Evolutionary conservation across 2,113 vertebrate genomes (phyloP).

Genomic region (Tinamus guttatus): DNA sequence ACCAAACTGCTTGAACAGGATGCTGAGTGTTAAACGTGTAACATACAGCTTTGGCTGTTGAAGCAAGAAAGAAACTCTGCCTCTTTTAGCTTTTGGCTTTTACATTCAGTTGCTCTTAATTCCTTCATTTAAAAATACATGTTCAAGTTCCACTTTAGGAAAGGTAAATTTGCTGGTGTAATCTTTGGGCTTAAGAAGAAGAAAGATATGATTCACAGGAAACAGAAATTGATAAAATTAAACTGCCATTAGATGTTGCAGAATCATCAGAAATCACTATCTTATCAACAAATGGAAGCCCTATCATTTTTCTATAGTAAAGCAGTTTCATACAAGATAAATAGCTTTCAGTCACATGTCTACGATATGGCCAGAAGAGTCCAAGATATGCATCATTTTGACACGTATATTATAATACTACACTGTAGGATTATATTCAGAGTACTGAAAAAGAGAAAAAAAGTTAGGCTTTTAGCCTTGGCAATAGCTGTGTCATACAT

Average conservation of each 20-base stretch:
- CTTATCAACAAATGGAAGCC: slow-evolving; percentile 74
- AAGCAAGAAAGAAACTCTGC: neutral
- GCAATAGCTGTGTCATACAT: slow-evolving; percentile 30
- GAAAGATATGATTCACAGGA: slow-evolving; percentile 43
- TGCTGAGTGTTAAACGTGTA: neutral
- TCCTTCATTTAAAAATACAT: neutral
- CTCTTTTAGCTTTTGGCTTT: neutral
- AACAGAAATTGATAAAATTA: slow-evolving; percentile 68
- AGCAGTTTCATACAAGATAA: slow-evolving; percentile 76
- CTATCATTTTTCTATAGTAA: slow-evolving; percentile 76
- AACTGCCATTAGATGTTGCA: slow-evolving; percentile 39
- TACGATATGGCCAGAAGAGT: slow-evolving; percentile 54
- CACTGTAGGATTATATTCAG: slow-evolving; percentile 53
- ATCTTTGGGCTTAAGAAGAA: slow-evolving; percentile 59
- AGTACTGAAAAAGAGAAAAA: slow-evolving; percentile 33
- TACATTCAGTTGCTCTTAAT: neutral
- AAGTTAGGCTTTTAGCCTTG: slow-evolving; percentile 23
- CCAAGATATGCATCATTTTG: slow-evolving; percentile 76
- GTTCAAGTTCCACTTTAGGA: slow-evolving; percentile 44
- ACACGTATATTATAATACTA: slow-evolving; percentile 72
- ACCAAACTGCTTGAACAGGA: slow-evolving; percentile 26
- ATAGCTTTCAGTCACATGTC: slow-evolving; percentile 75
- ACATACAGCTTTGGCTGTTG: neutral
- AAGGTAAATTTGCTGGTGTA: slow-evolving; percentile 56
- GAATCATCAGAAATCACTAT: slow-evolving; percentile 73